These are phyloP conservation scores for Miichthys miiuy DNA, from an alignment of 2,797 vertebrate species.

Conservation along the genomic window DNA sequence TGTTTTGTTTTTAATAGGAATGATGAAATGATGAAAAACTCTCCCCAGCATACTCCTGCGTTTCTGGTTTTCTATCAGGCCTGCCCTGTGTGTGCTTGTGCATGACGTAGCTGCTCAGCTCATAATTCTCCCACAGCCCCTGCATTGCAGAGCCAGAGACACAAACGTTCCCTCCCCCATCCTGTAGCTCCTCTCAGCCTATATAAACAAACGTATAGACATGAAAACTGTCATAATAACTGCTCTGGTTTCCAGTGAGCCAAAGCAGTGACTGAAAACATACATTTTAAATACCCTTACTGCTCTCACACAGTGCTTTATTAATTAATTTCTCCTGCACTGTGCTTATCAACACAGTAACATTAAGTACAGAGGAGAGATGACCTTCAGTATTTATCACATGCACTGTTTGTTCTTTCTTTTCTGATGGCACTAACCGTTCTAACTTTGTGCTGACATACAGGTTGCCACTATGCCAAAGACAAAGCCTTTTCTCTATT, in stretches of 20 bases:
- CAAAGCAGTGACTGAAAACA: background rate
- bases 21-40: slow-evolving; percentile 11
- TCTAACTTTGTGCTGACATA: slow-evolving; percentile 32
- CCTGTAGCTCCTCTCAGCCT: slow-evolving; percentile 54
- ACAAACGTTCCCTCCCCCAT: slow-evolving; percentile 67
- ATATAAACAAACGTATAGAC: slow-evolving; percentile 47
- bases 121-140: slow-evolving; percentile 81
- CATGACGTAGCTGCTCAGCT: slow-evolving; percentile 77
- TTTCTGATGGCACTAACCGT: slow-evolving; percentile 33
- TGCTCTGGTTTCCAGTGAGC: slow-evolving; percentile 6
- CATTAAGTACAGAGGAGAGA: slow-evolving; percentile 16
- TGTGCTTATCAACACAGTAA: slow-evolving; percentile 18
- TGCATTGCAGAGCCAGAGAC: slow-evolving; percentile 83
- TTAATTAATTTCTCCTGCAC: background rate
- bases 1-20: slow-evolving; percentile 1
- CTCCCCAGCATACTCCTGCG: slow-evolving; percentile 16
- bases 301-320: background rate
- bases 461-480: slow-evolving; percentile 27
- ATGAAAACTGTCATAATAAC: background rate
- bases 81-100: slow-evolving; percentile 28
- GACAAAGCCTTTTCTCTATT: slow-evolving; percentile 29
- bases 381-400: slow-evolving; percentile 55
- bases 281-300: background rate
- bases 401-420: slow-evolving; percentile 18
- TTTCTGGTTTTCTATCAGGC: slow-evolving; percentile 46